Base-by-base conservation (phyloP, 2,888 invertebrate species). In the Synergus gifuensis region DNA sequence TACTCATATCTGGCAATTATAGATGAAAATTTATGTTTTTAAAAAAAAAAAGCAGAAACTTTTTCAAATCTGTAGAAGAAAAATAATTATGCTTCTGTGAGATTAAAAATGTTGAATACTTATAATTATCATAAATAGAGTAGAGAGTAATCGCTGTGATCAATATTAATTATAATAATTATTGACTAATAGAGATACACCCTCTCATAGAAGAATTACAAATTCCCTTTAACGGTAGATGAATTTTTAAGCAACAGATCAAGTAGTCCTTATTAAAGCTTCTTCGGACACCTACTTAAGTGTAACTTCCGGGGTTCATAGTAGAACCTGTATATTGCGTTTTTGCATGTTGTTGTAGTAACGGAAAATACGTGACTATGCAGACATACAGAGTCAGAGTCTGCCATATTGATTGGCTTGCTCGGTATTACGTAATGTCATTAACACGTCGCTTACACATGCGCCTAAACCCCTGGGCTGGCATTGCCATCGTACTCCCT, bases 381-480 rank as follows among this genome's bases (percentile, higher is more conserved):
- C 77, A 77, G 28, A 28, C 73, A 76, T 78, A 64, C 79, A 63
- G 66, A 62, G 36, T 36, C 76, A 79, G 78, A 66, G 84, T 88
- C 86, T 85, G 85, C 86, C 86, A 88, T 91, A 90, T 90, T 90
- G 90, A 91, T 91, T 91, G 90, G 88, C 89, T 88, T 85, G 88
- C 87, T 89, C 87, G 85, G 86, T 86, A 90, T 91, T 91, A 89
- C 90, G 89, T 91, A 91, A 91, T 89, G 90, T 90, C 90, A 91
- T 91, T 91, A 91, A 91, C 91, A 89, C 89, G 88, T 89, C 89
- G 89, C 88, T 89, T 88, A 90, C 89, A 91, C 90, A 89, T 88
- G 88, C 90, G 88, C 89, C 85, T 78, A 84, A 85, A 84, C 82
- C 84, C 83, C 80, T 83, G 22, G 77, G 76, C 77, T 77, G 66